phyloP scores from a whole-genome alignment of 2,888 invertebrate species.

The Lithophane ornitopus region DNA sequence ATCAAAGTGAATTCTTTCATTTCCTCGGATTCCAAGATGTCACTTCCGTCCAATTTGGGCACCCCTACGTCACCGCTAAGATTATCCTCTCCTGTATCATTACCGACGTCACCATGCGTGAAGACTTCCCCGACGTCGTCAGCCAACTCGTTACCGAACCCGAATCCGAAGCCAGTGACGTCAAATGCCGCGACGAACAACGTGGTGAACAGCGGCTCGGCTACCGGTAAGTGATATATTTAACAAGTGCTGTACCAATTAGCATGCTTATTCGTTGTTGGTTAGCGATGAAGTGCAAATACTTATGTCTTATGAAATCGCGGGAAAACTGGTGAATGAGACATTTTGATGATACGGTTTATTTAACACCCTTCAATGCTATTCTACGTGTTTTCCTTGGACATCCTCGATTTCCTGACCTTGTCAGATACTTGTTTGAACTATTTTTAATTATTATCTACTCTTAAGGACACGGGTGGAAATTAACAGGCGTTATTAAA shows the following conservation, averaged over 20 bases:
- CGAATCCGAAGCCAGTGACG: conserved; percentile 66
- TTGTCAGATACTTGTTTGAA: neutral
- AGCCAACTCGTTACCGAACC: conserved; percentile 74
- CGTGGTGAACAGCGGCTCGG: conserved; percentile 79
- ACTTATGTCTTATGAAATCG: neutral
- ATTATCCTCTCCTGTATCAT: conserved; percentile 82
- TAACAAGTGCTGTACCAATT: conserved; percentile 42
- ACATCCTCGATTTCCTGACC: neutral
- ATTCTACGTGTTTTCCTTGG: neutral
- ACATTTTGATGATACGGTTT: neutral
- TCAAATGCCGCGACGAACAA: conserved; percentile 69
- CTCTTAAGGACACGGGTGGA: too few relatives aligned
- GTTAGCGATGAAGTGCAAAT: conserved; percentile 35
- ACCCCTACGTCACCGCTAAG: conserved; percentile 84
- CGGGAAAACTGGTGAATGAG: neutral
- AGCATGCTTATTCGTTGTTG: conserved; percentile 31
- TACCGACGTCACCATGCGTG: conserved; percentile 83
- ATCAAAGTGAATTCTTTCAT: conserved; percentile 73
- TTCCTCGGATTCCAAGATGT: conserved; percentile 84
- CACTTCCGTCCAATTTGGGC: conserved; percentile 83
- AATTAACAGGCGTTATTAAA: neutral
- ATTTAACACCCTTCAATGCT: neutral
- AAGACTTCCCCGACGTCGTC: conserved; percentile 76
- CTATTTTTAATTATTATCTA: neutral
- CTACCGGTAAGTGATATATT: conserved; percentile 82